phyloP scores from a whole-genome alignment of 2,113 vertebrate species.

The Dasyprocta punctata region DNA sequence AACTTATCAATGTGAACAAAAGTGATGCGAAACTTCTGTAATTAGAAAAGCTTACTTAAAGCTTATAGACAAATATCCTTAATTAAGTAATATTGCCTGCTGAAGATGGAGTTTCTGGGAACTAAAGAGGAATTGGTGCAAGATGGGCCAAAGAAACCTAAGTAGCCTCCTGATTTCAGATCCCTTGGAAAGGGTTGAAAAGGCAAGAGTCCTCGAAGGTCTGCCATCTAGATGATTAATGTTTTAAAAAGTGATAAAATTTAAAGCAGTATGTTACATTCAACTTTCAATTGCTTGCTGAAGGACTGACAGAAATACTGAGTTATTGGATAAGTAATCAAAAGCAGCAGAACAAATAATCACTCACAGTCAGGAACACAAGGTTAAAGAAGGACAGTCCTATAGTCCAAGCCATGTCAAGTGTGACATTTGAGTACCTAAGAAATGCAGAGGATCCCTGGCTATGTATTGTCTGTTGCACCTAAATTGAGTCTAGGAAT shows the following conservation, averaged over 20 bases:
- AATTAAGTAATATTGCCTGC: conserved; percentile 72
- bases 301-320: not conserved
- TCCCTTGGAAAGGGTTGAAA: not conserved
- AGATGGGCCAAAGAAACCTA: not conserved
- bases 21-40: conserved; percentile 65
- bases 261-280: not conserved
- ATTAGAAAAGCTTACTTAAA: conserved; percentile 79
- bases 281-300: not conserved
- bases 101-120: conserved; percentile 47
- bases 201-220: not conserved
- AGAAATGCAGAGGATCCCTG: not conserved
- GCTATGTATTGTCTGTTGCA: not conserved
- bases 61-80: conserved; percentile 74
- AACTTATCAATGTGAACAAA: conserved; percentile 73
- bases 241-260: not conserved
- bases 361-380: not conserved
- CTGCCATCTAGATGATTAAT: not conserved
- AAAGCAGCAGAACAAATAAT: not conserved
- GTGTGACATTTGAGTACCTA: not conserved
- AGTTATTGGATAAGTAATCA: not conserved
- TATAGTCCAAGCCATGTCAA: not conserved
- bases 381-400: not conserved
- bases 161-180: not conserved
- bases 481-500: not conserved
- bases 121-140: not conserved